Base-by-base conservation (phyloP, 1,140 invertebrate species). In the Hycleus cichorii region DNA sequence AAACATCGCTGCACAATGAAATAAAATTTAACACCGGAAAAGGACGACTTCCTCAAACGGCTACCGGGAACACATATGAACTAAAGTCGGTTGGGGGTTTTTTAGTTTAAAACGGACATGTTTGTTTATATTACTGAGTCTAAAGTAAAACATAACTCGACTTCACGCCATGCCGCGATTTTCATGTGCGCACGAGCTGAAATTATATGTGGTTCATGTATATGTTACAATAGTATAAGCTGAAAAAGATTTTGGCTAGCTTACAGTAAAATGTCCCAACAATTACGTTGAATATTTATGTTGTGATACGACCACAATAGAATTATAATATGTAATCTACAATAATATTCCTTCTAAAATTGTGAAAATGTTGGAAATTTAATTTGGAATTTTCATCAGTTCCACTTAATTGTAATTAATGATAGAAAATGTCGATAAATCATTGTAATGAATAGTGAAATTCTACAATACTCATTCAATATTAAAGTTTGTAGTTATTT, bases 41-140 rank as follows among this genome's bases (percentile, higher is more conserved):
- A 32, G 7, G 32, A 32, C 10, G 40, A 52, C 50, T 52, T 50
- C 50, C 50, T 40, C 39, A 39, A 32, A 40, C 50, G 3, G 50
- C 10, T 26, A 40, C 44, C 26, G 38, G 44, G 53, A 46, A 55
- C 53, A 55, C 54, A 57, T 48, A 61, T 52, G 43, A 51, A 52
- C 54, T 56, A 60, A 55, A 61, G 39, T 27, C 27, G 32, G 5
- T 49, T 44, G 26, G 4, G 32, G 4, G 53, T 60, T 61, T 61
- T 61, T 61, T 58, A 32, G 40, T 39, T 43, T 50, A 32, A 40
- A 60, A 44, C 64, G 65, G 66, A 64, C 66, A 69, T 69, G 65
- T 68, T 71, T 71, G 69, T 71, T 71, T 71, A 71, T 69, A 64
- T 71, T 71, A 71, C 58, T 32, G 66, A 65, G 63, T 67, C 63